Evolutionary conservation across 2,888 invertebrate species (phyloP), one percentile per base, ranked within the genome.

Genomic region (Microdon myrmicae): DNA sequence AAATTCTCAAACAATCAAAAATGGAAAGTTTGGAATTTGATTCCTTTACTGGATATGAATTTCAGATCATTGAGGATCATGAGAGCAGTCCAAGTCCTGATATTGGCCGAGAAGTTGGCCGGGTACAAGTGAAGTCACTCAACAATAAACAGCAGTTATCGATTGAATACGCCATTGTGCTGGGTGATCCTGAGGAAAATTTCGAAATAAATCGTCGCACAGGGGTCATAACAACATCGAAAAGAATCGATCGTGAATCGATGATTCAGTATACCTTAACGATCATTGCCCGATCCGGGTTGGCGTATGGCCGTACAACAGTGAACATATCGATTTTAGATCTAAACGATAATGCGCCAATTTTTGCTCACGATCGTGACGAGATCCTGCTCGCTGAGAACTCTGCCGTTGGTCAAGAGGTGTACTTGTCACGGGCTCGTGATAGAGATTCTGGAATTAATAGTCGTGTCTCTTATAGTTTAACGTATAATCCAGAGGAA

Each of bases 391-490:
- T 96, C 53, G 85, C 87, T 9, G 96, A 96, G 82, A 93, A 95
- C 76, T 90, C 92, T 70, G 95, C 96, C 12, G 92, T 96, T 22
- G 96, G 96, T 1, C 93, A 94, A 79, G 94, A 96, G 80, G 89
- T 96, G 20, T 94, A 90, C 79, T 84, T 94, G 69, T 91, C 94
- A 1, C 84, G 90, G 72, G 96, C 96, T 1, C 83, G 86, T 48
- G 96, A 97, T 80, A 84, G 86, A 39, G 97, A 97, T 78, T 87
- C 90, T 0, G 95, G 94, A 4, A 86, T 88, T n/a, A 96, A 96
- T 77, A 89, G 94, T 71, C 85, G 90, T 29, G 84, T 96, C 32
- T 87, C 87, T 38, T 97, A 95, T 77, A 86, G 87, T 14, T 79
- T 97, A 29, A 88, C 86, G 35, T 87, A 88, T 68, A 93, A 94